Evolutionary conservation across 2,113 vertebrate species (phyloP).

Genomic region (Gorsachius goisagi): DNA sequence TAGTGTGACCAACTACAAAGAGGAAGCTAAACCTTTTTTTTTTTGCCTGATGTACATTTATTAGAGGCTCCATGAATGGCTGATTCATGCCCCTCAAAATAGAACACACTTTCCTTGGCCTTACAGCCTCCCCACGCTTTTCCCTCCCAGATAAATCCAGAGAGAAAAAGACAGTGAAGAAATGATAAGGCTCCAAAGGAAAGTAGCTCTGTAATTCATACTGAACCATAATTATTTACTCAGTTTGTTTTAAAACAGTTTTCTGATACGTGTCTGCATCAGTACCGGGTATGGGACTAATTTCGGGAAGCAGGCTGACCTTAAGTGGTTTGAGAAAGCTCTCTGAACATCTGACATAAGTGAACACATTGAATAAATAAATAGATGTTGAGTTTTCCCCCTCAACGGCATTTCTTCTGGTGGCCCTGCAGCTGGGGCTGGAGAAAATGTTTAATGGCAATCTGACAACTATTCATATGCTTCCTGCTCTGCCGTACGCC

Average conservation of each 20-base stretch:
- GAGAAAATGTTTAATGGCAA: constrained; percentile 6
- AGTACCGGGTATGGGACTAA: not conserved
- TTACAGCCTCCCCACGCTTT: not conserved
- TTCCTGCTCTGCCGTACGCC: not conserved
- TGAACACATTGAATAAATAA: constrained; percentile 57
- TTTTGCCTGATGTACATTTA: not conserved
- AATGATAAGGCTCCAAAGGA: not conserved
- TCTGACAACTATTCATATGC: not conserved
- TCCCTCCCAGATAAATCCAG: not conserved
- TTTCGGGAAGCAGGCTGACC: constrained; percentile 61
- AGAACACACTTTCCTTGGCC: not conserved
- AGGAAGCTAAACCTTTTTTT: not conserved
- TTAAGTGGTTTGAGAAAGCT: constrained; percentile 66
- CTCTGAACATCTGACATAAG: not conserved
- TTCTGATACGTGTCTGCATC: constrained; percentile 22
- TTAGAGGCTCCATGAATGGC: not conserved
- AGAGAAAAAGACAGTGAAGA: not conserved
- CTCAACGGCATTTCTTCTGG: not conserved
- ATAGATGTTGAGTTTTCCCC: constrained; percentile 7
- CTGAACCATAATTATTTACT: not conserved
- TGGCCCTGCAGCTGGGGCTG: not conserved
- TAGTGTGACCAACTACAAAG: not conserved
- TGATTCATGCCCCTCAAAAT: not conserved
- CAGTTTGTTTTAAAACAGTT: constrained; percentile 31
- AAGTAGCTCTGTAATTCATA: not conserved